Evolutionary conservation across 2,888 invertebrate genomes (phyloP).

Genomic region (Oligia strigilis): DNA sequence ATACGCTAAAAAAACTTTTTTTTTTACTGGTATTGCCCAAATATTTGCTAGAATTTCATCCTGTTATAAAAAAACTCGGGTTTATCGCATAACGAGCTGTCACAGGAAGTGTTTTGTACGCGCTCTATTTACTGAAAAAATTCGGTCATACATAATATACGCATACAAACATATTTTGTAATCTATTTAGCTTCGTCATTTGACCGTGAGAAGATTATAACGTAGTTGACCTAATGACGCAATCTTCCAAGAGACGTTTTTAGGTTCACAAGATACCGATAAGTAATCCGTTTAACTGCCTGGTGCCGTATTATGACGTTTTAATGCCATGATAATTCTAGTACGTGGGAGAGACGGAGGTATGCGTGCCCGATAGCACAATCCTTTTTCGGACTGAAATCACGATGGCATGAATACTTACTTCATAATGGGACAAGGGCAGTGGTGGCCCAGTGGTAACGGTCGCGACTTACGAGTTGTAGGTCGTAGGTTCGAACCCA

Average conservation of each 20-base stretch:
- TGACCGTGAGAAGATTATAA: constrained; percentile 54
- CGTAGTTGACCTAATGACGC: background rate
- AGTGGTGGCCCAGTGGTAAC: too few relatives aligned
- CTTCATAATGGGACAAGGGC: too few relatives aligned
- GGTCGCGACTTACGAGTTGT: too few relatives aligned
- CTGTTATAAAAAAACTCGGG: background rate
- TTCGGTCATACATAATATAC: constrained; percentile 7
- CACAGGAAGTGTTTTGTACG: constrained; percentile 13
- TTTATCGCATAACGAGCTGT: background rate
- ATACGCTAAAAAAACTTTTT: too few relatives aligned
- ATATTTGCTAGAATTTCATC: background rate
- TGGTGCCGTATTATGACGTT: background rate
- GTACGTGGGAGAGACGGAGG: too few relatives aligned
- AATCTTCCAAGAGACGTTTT: constrained; percentile 5
- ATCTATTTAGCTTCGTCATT: constrained; percentile 5
- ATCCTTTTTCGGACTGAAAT: too few relatives aligned
- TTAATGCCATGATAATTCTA: too few relatives aligned
- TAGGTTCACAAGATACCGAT: background rate
- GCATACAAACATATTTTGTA: constrained; percentile 7
- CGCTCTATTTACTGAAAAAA: constrained; percentile 4
- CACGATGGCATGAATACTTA: too few relatives aligned
- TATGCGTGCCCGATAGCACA: too few relatives aligned
- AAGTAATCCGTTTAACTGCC: constrained; percentile 27
- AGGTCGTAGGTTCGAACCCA: too few relatives aligned
- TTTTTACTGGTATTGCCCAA: background rate